Conservation (phyloP, 2,797 vertebrate genomes). For the Myotis findleyi region DNA sequence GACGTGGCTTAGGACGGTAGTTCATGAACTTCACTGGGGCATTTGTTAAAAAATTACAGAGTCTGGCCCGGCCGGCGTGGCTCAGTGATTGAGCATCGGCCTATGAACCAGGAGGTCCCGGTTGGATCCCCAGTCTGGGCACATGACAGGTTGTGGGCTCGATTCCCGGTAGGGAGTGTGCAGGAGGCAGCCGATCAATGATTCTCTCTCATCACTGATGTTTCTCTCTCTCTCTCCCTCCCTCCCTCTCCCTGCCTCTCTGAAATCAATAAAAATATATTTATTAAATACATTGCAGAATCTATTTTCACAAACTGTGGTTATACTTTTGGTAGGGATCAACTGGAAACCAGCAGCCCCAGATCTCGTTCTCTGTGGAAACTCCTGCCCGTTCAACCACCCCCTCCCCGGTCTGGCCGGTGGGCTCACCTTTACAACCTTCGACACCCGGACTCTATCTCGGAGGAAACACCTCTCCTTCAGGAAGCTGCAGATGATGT, state of each 20-base stretch:
- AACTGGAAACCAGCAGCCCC: neutral
- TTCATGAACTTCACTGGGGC: neutral
- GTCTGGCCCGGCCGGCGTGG: too few species aligned
- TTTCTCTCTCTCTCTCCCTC: too few species aligned
- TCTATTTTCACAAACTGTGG: neutral
- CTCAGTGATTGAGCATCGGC: too few species aligned
- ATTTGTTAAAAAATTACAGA: neutral
- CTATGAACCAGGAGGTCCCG: too few species aligned
- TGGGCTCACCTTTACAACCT: slow-evolving; percentile 79
- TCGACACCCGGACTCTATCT: neutral
- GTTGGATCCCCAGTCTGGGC: too few species aligned
- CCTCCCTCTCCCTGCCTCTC: too few species aligned
- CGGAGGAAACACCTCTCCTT: slow-evolving; percentile 1
- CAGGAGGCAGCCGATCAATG: too few species aligned
- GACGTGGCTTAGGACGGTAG: accelerated
- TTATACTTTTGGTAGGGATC: too few species aligned
- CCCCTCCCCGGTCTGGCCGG: neutral
- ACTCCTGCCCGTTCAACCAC: accelerated
- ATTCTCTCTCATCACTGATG: too few species aligned
- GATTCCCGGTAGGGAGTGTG: too few species aligned
- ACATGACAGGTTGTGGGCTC: too few species aligned
- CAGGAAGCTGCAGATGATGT: slow-evolving; percentile 69
- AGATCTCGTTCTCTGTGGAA: neutral
- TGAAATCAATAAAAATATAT: too few species aligned
- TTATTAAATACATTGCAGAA: neutral